A percentile compares a stretch with the other conserved stretches of the same genome.
These are phyloP conservation scores for Picathartes gymnocephalus DNA, from an alignment of 2,113 vertebrate species.

Conservation along the genomic window DNA sequence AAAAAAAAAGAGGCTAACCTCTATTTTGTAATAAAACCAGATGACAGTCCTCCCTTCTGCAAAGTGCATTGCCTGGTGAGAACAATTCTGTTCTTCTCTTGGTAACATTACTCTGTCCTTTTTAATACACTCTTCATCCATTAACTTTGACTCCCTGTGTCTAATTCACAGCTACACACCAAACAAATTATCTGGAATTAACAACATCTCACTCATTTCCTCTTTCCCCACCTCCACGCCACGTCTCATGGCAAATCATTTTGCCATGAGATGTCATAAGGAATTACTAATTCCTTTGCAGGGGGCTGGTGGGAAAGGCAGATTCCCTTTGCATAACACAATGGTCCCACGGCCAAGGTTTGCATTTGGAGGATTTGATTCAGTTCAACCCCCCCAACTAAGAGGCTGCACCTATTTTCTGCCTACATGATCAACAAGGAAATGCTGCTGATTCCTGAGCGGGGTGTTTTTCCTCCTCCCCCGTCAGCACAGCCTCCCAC, in stretches of 20 bases:
- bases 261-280: not conserved
- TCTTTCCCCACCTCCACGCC: conserved; percentile 6
- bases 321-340: not conserved
- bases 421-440: not conserved
- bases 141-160: conserved; percentile 37
- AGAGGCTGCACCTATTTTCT: not conserved
- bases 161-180: conserved; percentile 44
- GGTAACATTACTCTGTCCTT: conserved; percentile 9
- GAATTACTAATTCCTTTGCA: not conserved
- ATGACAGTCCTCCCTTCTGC: not conserved
- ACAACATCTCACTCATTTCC: conserved; percentile 53
- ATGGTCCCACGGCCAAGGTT: not conserved
- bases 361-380: not conserved
- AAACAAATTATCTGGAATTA: conserved; percentile 57
- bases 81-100: conserved; percentile 2
- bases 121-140: conserved; percentile 43
- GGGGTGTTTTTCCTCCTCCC: not conserved
- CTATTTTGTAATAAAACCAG: not conserved
- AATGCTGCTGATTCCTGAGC: not conserved
- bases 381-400: not conserved
- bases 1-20: not conserved
- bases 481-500: not conserved
- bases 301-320: not conserved
- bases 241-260: not conserved
- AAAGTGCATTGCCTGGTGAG: not conserved